Base-by-base conservation (phyloP, 2,797 vertebrate genomes). In the Amphiprion clarkii region DNA sequence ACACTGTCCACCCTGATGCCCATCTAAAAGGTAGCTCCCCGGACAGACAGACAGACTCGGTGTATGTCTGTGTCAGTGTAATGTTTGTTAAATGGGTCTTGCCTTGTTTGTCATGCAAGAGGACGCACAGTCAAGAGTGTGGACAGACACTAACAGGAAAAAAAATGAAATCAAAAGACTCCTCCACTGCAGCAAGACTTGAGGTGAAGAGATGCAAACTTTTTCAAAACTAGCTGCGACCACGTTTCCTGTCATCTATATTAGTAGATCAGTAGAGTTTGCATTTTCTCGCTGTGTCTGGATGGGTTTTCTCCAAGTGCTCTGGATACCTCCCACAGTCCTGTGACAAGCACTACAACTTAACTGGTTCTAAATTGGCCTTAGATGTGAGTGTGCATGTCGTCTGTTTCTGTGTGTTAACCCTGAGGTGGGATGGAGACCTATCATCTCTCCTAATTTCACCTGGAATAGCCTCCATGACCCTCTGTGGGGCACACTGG, bases 1-100 rank as follows among this genome's bases (percentile, higher is more conserved):
- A 64, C 82, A 60, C 76, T 86, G 84, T 88, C 89, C 46, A 8
- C 12, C 53, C 76, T 53, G 53, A 81, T 89, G 69, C 70, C 46
- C 57, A 52, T 87, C 79, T 54, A 52, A 82, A 59, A 63, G 63
- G 61, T 54, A 44, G 0, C 46, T 14, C 40, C 8, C 6, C 51
- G 11, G 11, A 19, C n/a, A 36, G 49, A 19, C n/a, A 36, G 49
- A 21, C n/a, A 21, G 49, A 21, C 4, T 51, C 19, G 23, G 44
- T 46, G 44, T 31, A 3, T 29, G n/a, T 46, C 8, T 66, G 72
- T 59, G 12, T 46, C 16, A 62, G 44, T 67, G 74, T 63, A n/a
- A 42, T 78, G 74, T 66, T 17, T 78, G 53, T 54, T 86, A 78
- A 79, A 76, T 65, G 67, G 51, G 39, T 31, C 79, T 57, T 74